Evolutionary conservation across 2,113 vertebrate species (phyloP).

Genomic region (Ochotona princeps): DNA sequence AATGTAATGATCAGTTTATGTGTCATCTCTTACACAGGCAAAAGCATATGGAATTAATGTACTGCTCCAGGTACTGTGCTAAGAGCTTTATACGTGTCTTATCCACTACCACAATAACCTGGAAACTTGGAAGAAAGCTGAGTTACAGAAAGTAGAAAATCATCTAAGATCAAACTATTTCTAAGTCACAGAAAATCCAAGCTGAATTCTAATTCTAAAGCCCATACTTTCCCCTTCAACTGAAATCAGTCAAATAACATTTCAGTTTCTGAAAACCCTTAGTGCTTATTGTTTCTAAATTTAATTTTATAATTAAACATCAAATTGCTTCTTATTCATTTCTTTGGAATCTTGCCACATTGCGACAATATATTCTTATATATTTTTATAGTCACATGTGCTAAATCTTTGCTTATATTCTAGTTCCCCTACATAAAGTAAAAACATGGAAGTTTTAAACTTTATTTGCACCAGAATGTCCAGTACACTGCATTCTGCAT

Average conservation of each 20-base stretch:
- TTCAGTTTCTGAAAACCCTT: background rate
- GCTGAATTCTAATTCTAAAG: background rate
- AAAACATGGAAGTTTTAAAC: background rate
- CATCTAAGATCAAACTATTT: background rate
- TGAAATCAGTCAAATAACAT: constrained; percentile 12
- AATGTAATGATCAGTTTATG: background rate
- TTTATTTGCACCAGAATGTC: background rate
- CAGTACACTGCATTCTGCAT: background rate
- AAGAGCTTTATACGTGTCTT: background rate
- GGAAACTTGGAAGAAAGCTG: background rate
- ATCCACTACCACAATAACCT: background rate
- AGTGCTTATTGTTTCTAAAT: background rate
- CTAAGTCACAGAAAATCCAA: background rate
- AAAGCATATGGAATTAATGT: background rate
- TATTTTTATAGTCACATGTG: background rate
- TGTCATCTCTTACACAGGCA: background rate
- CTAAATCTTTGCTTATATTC: background rate
- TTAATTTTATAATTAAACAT: constrained; percentile 31
- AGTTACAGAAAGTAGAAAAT: background rate
- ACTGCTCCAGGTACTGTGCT: background rate
- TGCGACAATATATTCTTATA: background rate
- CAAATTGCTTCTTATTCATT: background rate
- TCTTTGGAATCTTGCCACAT: background rate
- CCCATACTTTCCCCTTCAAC: background rate
- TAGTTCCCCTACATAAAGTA: background rate